Base-by-base conservation (phyloP, 2,888 invertebrate genomes). In the Tachina grossa region DNA sequence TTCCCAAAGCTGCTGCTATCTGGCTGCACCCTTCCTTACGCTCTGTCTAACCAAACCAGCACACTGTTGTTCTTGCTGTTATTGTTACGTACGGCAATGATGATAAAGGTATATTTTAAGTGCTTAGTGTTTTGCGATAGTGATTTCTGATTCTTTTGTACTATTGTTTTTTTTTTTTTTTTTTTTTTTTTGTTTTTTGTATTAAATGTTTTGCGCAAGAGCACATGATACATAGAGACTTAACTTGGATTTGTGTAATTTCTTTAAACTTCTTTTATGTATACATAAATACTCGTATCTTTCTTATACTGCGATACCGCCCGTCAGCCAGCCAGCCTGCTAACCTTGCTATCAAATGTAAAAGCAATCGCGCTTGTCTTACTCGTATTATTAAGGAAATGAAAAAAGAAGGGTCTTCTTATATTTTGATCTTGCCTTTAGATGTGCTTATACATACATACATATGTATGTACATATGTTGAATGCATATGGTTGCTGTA, bases 51-150 rank as follows among this genome's bases (percentile, higher is more conserved):
- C 43, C 10, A 57, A 22, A 55, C 59, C 41, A 39, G 41, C 55
- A 16, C 55, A 74, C 19, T 68, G 65, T 57, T 68, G 65, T 57
- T 55, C 13, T 71, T 57, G 22, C 43, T 31, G 14, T 66, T 77
- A 3, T 66, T 69, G 59, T 22, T 53, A 22, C 13, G 19, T 19
- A 22, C 13, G 55, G 11, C 41, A n/a, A 71, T 69, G 72, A 74
- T 78, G 82, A 85, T 85, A 85, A 85, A 83, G 79, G 79, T 83
- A 83, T 85, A 83, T 80, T 85, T 85, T 85, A 85, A 85, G 83
- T 83, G 85, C 79, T 80, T 76, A 83, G 75, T 71, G 63, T 71
- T 65, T 84, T 69, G 79, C 55, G 83, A 85, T 85, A 80, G 85
- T 72, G 85, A 80, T 85, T 85, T 83, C 75, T 47, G 71, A 61